Evolutionary conservation across 2,113 vertebrate species (phyloP), one percentile per base, ranked within the genome.

Genomic region (Brachypodius melanocephalos): DNA sequence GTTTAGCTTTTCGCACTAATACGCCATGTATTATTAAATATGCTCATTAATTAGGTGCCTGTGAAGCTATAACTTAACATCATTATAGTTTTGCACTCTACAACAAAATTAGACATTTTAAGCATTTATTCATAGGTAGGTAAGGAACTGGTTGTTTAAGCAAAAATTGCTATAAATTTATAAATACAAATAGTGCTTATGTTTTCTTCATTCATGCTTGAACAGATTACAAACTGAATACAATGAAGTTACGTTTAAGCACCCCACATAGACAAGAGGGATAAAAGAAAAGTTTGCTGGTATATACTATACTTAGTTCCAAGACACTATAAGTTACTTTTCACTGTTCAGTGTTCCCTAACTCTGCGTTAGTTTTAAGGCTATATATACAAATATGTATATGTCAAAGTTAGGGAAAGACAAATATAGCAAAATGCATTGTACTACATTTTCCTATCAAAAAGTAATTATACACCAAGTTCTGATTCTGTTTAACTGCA

Each of bases 351-450:
- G 96, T 95, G 95, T 80, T 97, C 95, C 97, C 97, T 98, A 98
- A 97, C 96, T 96, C 97, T 96, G 96, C 95, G 97, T 97, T 96
- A 97, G 94, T 96, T 98, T 98, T 98, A 98, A 98, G 97, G 97
- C 97, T 98, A 96, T 98, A 98, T 98, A 98, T 98, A 98, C 97
- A 98, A 97, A 98, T 97, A 97, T 89, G 96, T 97, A 86, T 98
- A 98, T 97, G 96, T 97, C 93, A 92, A 98, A 98, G 89, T 97
- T 95, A 97, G 97, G 97, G 93, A 92, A 95, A 97, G 97, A 97
- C 97, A 96, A 94, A 97, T 95, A 95, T 58, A 98, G 97, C 95
- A 98, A 98, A 98, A 97, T 88, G 96, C 89, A 96, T 96, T 80
- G 95, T 97, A 96, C 94, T 97, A 98, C 88, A 72, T 97, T 96